A percentile compares a stretch with the other conserved stretches of the same genome.
phyloP scores from a whole-genome alignment of 2,888 invertebrate genomes.

The Polyommatus icarus region DNA sequence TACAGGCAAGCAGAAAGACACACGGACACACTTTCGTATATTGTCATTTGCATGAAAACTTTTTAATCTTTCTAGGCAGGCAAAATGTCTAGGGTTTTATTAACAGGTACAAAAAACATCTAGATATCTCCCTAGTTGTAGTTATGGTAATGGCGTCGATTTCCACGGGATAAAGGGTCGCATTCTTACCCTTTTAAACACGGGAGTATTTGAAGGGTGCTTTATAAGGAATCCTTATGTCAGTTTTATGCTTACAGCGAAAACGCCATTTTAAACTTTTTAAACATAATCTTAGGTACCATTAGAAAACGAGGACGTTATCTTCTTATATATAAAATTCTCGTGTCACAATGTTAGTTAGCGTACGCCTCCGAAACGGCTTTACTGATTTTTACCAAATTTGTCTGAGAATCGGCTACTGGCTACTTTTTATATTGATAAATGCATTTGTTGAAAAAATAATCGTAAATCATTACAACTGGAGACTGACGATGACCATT shows the following conservation, averaged over 20 bases:
- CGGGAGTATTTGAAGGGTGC: conserved; percentile 19
- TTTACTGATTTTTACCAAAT: no score
- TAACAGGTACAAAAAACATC: background rate
- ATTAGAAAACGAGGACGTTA: background rate
- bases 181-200: conserved; percentile 19
- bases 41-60: background rate
- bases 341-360: no score
- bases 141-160: conserved; percentile 5
- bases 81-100: background rate
- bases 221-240: conserved; percentile 19
- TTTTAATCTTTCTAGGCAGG: background rate
- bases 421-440: no score
- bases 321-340: no score
- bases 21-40: no score
- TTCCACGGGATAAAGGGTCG: conserved; percentile 14
- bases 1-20: no score
- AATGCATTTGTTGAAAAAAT: no score
- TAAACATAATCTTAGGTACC: background rate
- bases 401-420: no score
- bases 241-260: background rate
- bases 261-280: background rate
- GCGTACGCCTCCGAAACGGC: no score
- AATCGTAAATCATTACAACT: no score
- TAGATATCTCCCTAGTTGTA: background rate
- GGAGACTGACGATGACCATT: no score